Evolutionary conservation across 2,888 invertebrate species (phyloP).

Genomic region (Drosophila lacicola): DNA sequence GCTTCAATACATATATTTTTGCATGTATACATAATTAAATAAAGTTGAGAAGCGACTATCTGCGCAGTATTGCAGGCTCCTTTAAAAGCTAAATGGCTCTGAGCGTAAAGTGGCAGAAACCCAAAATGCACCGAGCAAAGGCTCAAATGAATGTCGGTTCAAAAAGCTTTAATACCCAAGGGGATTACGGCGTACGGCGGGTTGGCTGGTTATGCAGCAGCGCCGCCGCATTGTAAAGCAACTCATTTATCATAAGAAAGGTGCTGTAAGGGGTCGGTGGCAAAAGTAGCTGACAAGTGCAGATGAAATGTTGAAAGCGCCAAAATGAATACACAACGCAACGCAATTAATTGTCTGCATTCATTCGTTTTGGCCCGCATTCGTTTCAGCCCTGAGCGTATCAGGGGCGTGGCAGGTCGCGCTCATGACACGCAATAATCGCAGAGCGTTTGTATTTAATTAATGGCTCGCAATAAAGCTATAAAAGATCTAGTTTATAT

Average conservation of each 20-base stretch:
- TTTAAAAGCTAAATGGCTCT: constrained; percentile 60
- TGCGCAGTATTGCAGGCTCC: constrained; percentile 36
- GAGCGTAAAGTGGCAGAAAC: constrained; percentile 15
- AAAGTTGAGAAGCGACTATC: no score
- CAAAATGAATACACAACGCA: constrained; percentile 77
- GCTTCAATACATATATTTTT: not conserved
- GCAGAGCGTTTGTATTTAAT: constrained; percentile 72
- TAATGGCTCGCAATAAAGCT: constrained; percentile 71
- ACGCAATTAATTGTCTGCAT: constrained; percentile 74
- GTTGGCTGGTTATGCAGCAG: constrained; percentile 44
- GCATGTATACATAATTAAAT: no score
- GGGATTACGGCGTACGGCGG: constrained; percentile 50
- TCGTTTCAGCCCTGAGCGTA: constrained; percentile 15
- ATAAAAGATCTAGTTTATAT: constrained; percentile 52
- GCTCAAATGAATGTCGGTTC: constrained; percentile 3
- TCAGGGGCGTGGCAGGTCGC: constrained; percentile 55
- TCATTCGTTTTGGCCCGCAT: constrained; percentile 38
- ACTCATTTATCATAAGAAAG: constrained; percentile 76
- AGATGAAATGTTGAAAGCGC: constrained; percentile 81
- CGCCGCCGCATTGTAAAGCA: constrained; percentile 69
- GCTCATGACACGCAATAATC: constrained; percentile 77
- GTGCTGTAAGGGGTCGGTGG: constrained; percentile 17
- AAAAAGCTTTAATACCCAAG: constrained; percentile 49
- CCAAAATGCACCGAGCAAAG: not conserved
- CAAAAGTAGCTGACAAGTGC: constrained; percentile 78